Base-by-base conservation (phyloP, 2,888 invertebrate genomes). In the Drosophila rubida region DNA sequence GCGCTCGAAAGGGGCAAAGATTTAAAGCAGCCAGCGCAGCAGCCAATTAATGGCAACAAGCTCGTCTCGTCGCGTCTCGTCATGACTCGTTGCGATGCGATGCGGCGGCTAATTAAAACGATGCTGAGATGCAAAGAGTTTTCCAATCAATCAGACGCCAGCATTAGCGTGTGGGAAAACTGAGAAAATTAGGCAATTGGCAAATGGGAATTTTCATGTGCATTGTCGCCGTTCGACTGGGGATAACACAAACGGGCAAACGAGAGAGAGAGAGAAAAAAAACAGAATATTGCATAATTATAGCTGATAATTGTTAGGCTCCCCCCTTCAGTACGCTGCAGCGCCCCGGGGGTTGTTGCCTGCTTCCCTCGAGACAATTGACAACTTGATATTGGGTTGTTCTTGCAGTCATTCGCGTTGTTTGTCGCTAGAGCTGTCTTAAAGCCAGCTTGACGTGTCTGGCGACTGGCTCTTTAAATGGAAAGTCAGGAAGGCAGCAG, bases 131-230 rank as follows among this genome's bases (percentile, higher is more conserved):
- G 61, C 60, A 76, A 65, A 71, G 58, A 74, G 69, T 72, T 85
- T 85, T 80, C 81, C 88, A 88, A 89, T 88, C 89, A 87, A 88
- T 88, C 89, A 85, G 75, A 67, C 48, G 64, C 58, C 66, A 69
- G 70, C 69, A 58, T 69, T 41, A 69, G 64, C 53, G 55, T 75
- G 73, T 73, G 77, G 77, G 74, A 76, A 74, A 74, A 67, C 71
- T 60, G 64, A 66, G 79, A 85, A 89, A 88, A 89, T 86, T 89
- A 80, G 87, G 87, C 88, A 88, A 89, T 84, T 84, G 89, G 78
- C 78, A 75, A 81, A 78, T 80, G 75, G 58, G 44, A 72, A 62
- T 50, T 66, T 51, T 30, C 62, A 49, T 62, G 35, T 51, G 35
- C 57, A 67, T 62, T 72, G 65, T 62, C 50, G 27, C 30, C 13